phyloP scores from a whole-genome alignment of 2,888 invertebrate species.

The Timema podura region DNA sequence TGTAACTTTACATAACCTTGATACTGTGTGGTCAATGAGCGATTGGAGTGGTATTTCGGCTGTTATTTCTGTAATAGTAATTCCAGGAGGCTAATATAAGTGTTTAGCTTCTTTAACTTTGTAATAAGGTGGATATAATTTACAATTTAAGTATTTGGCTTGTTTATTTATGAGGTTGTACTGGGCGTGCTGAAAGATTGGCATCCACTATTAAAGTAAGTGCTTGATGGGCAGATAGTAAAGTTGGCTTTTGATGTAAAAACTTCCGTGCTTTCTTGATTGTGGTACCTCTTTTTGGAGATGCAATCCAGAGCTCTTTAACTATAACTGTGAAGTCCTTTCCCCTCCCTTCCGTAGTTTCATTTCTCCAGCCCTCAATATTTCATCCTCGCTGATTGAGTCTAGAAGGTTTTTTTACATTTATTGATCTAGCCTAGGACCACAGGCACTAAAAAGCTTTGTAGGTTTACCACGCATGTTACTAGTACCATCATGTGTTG shows the following conservation, averaged over 20 bases:
- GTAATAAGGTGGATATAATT: neutral
- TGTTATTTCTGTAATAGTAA: neutral
- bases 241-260: neutral
- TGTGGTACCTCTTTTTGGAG: neutral
- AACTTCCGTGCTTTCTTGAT: neutral
- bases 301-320: slow-evolving; percentile 1
- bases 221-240: neutral
- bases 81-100: neutral
- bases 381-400: neutral
- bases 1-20: neutral
- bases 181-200: neutral
- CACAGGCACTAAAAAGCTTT: neutral
- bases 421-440: neutral
- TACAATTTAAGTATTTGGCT: neutral
- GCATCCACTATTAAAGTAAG: neutral
- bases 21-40: neutral
- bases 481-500: neutral
- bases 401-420: neutral
- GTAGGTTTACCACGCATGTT: neutral
- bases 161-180: neutral
- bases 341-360: neutral
- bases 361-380: neutral
- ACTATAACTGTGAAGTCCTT: neutral
- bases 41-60: slow-evolving; percentile 3
- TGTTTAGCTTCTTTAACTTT: neutral